Conservation (phyloP, 2,888 invertebrate genomes). For the Ormyrus thymus region DNA sequence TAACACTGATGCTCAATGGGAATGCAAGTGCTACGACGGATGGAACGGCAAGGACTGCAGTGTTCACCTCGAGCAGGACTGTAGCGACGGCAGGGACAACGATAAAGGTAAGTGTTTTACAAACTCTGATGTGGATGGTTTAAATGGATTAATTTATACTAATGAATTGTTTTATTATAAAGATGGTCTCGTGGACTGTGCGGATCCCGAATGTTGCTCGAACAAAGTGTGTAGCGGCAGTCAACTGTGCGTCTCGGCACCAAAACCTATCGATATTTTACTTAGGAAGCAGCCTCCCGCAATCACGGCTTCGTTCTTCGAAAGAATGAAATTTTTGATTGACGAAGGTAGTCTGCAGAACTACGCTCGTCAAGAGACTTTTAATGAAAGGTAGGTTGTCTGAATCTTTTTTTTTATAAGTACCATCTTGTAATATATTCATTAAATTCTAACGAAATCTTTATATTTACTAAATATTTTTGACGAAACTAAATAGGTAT, state of each 20-base stretch:
- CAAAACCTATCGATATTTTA: conserved; percentile 96
- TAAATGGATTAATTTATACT: background rate
- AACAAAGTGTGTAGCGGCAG: conserved; percentile 88
- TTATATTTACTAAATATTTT: conserved; percentile 25
- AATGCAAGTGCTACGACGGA: conserved; percentile 95
- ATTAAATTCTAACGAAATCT: conserved; percentile 21
- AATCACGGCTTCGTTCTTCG: conserved; percentile 98
- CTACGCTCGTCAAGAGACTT: conserved; percentile 95
- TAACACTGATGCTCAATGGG: conserved; percentile 89
- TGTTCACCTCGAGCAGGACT: conserved; percentile 92
- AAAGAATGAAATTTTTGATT: conserved; percentile 98
- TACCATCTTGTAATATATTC: background rate
- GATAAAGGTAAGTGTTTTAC: conserved; percentile 88
- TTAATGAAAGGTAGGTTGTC: conserved; percentile 94
- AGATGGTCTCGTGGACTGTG: conserved; percentile 98
- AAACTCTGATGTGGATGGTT: background rate
- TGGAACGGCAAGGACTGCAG: conserved; percentile 97
- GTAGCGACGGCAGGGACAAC: conserved; percentile 96
- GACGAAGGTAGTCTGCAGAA: conserved; percentile 98
- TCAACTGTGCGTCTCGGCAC: conserved; percentile 94
- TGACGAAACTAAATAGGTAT: conserved; percentile 29
- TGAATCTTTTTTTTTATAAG: background rate
- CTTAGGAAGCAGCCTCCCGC: conserved; percentile 96
- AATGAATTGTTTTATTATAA: background rate
- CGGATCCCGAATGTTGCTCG: conserved; percentile 98